Base-by-base conservation (phyloP, 2,113 vertebrate genomes). In the Entosphenus tridentatus region DNA sequence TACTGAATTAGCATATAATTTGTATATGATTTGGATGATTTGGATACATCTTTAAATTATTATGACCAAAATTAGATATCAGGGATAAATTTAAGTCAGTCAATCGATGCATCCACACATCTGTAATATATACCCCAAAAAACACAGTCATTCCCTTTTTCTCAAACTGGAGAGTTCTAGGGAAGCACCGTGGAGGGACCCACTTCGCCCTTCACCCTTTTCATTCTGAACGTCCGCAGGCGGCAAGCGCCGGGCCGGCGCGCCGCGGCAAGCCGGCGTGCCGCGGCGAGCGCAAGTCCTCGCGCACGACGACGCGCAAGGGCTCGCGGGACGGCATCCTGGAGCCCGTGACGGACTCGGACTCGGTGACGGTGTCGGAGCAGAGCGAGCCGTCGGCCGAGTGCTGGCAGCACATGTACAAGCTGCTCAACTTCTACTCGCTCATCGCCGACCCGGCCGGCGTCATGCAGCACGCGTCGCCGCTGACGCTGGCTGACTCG, bases 361-460 rank as follows among this genome's bases (percentile, higher is more conserved):
- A 98, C 77, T 98, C 93, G 68, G 96, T 98, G 72, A 96, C 93
- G 0, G 92, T 98, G 76, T 98, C 93, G 0, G 93, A 98, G 72
- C 92, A 98, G 80, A 98, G 93, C 1, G 93, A 98, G 75, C 92
- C 89, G 6, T 97, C 93, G 1, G 93, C 93, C 0, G 89, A 98
- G 74, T 98, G 93, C 77, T 98, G 93, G 93, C 93, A 98, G 79
- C 95, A 98, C 71, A 98, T 98, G 93, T 98, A 98, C 77, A 98
- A 98, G 73, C 79, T 98, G 8, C 79, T 98, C 56, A 98, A 98
- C 80, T 98, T 98, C 77, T 98, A 98, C 73, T 98, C 93, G 0
- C 88, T 98, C 73, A 97, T 98, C 76, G 96, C 92, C 3, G 90
- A 98, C 76, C 93, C 93, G 69, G 95, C 91, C 0, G 89, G 92